Base-by-base conservation (phyloP, 2,888 invertebrate genomes). In the Ceraclea dissimilis region DNA sequence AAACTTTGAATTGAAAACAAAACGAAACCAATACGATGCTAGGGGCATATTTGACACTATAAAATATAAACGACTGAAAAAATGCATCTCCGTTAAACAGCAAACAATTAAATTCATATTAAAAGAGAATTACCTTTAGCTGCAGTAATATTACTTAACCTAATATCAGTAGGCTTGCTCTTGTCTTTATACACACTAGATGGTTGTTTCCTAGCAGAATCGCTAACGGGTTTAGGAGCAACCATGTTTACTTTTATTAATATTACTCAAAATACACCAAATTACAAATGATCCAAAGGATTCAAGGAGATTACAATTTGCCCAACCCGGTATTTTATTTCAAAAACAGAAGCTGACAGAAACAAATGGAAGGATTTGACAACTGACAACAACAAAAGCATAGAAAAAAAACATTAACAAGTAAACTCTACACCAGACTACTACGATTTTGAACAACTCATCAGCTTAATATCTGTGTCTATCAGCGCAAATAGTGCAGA, bases 51-150 rank as follows among this genome's bases (percentile, higher is more conserved):
- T n/a, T n/a, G n/a, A n/a, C n/a, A n/a, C n/a, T n/a, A n/a, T n/a
- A n/a, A n/a, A n/a, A n/a, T n/a, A n/a, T n/a, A n/a, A n/a, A n/a
- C n/a, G n/a, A n/a, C n/a, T n/a, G n/a, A n/a, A n/a, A n/a, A n/a
- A n/a, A n/a, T n/a, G n/a, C n/a, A n/a, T n/a, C n/a, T n/a, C n/a
- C n/a, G n/a, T n/a, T n/a, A n/a, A n/a, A n/a, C n/a, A n/a, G n/a
- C n/a, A n/a, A n/a, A n/a, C n/a, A n/a, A n/a, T n/a, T n/a, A n/a
- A n/a, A n/a, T n/a, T n/a, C n/a, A n/a, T n/a, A n/a, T n/a, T n/a
- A n/a, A n/a, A n/a, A n/a, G n/a, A n/a, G n/a, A 39, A 56, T 58
- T 81, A 95, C 96, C 94, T 88, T 97, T 99, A 54, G 96, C 98
- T 68, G 99, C 98, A 74, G 88, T 88, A 67, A 99, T 97, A 72